Base-by-base conservation (phyloP, 1,140 invertebrate species). In the Drosophila sp. region DNA sequence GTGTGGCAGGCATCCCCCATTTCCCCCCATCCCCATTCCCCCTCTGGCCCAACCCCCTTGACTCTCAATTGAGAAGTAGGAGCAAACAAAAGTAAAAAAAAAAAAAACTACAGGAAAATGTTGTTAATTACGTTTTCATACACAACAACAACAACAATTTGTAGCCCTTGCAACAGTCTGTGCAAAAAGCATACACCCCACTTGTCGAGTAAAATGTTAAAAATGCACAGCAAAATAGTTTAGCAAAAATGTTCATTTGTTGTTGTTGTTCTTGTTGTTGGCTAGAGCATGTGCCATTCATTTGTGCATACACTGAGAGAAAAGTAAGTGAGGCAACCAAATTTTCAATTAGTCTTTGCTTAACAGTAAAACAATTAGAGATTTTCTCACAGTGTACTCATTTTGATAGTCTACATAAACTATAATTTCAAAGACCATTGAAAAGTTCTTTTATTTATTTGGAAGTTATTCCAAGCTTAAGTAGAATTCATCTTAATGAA, bases 121-220 rank as follows among this genome's bases (percentile, higher is more conserved):
- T 84, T 87, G 83, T 89, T 87, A 87, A 87, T 87, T 87, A 87
- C 83, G 64, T 79, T 86, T 86, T 87, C 79, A 87, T 86, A 76
- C 75, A 85, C 72, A 85, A 62, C 80, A 79, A 64, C 67, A 60
- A 60, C 70, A 63, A 30, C 63, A 33, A 30, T 70, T 72, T 73
- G 30, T 73, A 57, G 70, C 60, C 54, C 68, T 76, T 63, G 47
- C 47, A 41, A 86, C 82, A 77, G 83, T 83, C 55, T 47, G 63
- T 87, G 79, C 67, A 79, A 84, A 82, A 79, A 76, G 76, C 68
- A 29, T 56, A 69, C 72, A 40, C 76, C 68, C 76, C 70, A 66
- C 79, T 72, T 72, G 71, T 67, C 63, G 54, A 67, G 47, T 70
- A 68, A 80, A 76, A 79, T 79, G 80, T 63, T 71, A 67, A 72